phyloP scores from a whole-genome alignment of 2,797 vertebrate species.

The Synanceia verrucosa region DNA sequence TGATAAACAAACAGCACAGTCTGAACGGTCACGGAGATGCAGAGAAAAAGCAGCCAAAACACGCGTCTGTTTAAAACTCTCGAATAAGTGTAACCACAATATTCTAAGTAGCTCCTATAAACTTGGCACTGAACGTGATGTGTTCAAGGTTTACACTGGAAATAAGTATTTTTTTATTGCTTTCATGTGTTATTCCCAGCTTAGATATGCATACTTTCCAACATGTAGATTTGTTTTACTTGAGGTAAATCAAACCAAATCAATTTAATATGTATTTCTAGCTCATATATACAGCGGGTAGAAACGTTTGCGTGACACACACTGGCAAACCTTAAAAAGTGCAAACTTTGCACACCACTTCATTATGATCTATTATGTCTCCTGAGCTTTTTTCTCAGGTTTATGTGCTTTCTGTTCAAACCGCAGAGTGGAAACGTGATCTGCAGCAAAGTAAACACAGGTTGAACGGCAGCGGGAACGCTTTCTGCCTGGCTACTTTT shows the following conservation, averaged over 20 bases:
- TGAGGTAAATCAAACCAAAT: constrained; percentile 38
- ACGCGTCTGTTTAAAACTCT: constrained; percentile 27
- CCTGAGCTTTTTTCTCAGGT: constrained; percentile 47
- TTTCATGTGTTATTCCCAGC: constrained; percentile 20
- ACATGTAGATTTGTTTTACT: constrained; percentile 35
- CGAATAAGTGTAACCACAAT: constrained; percentile 14
- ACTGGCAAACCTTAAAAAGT: constrained; percentile 5
- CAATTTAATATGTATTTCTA: constrained; percentile 24
- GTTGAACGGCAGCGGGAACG: constrained; percentile 38
- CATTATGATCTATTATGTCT: constrained; percentile 30
- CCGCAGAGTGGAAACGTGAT: constrained; percentile 58
- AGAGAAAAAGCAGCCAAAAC: constrained; percentile 30
- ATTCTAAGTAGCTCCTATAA: constrained; percentile 19
- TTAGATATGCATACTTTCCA: constrained; percentile 27
- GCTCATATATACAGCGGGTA: background rate
- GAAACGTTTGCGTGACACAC: constrained; percentile 13
- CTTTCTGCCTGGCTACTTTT: constrained; percentile 43
- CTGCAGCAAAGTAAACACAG: constrained; percentile 59
- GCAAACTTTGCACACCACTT: constrained; percentile 20
- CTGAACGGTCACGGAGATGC: constrained; percentile 9
- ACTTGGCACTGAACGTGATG: constrained; percentile 25
- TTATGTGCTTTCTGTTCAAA: constrained; percentile 43
- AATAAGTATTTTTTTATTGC: background rate
- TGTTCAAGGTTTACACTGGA: constrained; percentile 18
- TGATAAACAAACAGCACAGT: constrained; percentile 41